phyloP scores from a whole-genome alignment of 2,113 vertebrate species.

The Aleadryas rufinucha region DNA sequence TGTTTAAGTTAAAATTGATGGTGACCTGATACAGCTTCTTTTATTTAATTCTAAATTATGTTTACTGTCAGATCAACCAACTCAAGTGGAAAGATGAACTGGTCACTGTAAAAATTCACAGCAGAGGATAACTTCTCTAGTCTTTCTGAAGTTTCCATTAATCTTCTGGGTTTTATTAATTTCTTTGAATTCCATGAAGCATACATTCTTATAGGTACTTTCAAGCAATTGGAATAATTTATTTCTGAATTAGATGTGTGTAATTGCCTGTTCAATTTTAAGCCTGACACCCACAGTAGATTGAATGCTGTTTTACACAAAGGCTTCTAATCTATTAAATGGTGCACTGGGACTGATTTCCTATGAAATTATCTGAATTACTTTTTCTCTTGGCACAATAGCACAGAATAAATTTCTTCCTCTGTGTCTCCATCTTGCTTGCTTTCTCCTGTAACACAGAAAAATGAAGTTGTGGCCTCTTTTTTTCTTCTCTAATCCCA shows the following conservation, averaged over 20 bases:
- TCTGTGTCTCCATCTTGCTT: background rate
- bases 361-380: background rate
- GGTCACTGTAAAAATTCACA: background rate
- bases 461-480: background rate
- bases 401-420: background rate
- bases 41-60: background rate
- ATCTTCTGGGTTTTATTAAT: background rate
- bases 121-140: background rate
- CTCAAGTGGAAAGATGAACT: background rate
- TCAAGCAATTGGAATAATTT: conserved; percentile 25
- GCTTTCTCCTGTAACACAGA: background rate
- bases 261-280: conserved; percentile 52
- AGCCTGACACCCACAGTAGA: conserved; percentile 10
- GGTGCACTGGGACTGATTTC: conserved; percentile 19
- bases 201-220: background rate
- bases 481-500: background rate
- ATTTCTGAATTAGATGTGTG: background rate
- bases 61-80: background rate
- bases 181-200: background rate
- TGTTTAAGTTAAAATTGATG: background rate
- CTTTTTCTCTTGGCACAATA: background rate
- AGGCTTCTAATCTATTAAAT: conserved; percentile 18
- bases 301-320: background rate
- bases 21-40: background rate
- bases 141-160: background rate